Base-by-base conservation (phyloP, 2,113 vertebrate species). In the Coptodon rendalli region DNA sequence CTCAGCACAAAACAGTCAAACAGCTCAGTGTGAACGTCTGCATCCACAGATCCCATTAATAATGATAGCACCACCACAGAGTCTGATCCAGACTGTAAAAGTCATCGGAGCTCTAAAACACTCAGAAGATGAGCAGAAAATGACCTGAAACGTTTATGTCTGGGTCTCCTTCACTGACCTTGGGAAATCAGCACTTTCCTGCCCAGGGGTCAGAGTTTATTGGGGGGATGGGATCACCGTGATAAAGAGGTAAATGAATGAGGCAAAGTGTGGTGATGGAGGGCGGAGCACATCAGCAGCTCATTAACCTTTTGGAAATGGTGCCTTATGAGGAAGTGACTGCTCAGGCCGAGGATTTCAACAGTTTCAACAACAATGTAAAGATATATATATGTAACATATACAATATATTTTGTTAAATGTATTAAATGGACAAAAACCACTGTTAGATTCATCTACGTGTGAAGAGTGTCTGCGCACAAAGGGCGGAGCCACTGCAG, bases 301-400 rank as follows among this genome's bases (percentile, higher is more conserved):
- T 48, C 63, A 40, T 24, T 3, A 40, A 40, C 11, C 63, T 71
- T 71, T 68, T 68, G 36, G 63, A 48, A 73, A 29, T 48, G 68
- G 14, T 5, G 22, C 4, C 24, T 45, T 10, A 27, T 0, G 2
- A 27, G 22, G 40, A 45, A 1, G 22, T 0, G 16, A 0, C n/a
- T 0, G 9, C 40, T 76, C 68, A 1, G 4, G 14, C 8, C 4
- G 14, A 73, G 29, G 31, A 36, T 0, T 73, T 45, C 40, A 73
- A 16, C 38, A 0, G 5, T 1, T 17, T 22, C 22, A 22, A 22
- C 22, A 5, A 16, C 14, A 29, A 48, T 73, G 68, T 73, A 73
- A 45, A 45, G 14, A 24, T 7, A 24, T 4, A 56, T 56, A 13
- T 59, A 1, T 63, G 3, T 63, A 0, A 34, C 6, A 63, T 36